Evolutionary conservation across 2,113 vertebrate genomes (phyloP).

Genomic region (Elanoides forficatus): DNA sequence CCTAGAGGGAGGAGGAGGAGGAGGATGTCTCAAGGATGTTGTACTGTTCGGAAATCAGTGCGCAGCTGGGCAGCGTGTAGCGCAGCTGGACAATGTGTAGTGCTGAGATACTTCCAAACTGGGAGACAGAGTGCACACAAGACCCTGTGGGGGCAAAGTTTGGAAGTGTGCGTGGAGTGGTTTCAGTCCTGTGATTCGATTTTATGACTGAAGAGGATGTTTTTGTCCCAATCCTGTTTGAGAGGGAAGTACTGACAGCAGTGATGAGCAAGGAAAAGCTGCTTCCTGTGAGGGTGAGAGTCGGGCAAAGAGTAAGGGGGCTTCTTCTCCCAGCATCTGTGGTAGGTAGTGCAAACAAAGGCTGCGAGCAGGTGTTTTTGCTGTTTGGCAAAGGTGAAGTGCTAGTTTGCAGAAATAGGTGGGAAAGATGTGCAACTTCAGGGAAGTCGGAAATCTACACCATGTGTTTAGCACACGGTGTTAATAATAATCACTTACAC

Average conservation of each 20-base stretch:
- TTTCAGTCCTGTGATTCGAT: not conserved
- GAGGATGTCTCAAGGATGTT: not conserved
- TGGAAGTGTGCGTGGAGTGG: not conserved
- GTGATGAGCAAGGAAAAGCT: not conserved
- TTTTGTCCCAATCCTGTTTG: rapidly evolving
- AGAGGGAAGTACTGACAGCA: not conserved
- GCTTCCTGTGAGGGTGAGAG: not conserved
- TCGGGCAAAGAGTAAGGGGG: too few species aligned
- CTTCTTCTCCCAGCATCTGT: not conserved
- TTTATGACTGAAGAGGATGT: not conserved
- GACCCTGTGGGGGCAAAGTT: rapidly evolving
- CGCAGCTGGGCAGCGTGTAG: rapidly evolving
- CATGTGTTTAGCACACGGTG: rapidly evolving
- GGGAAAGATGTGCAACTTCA: not conserved
- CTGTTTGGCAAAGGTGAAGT: not conserved
- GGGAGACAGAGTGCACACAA: rapidly evolving
- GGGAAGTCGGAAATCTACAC: not conserved
- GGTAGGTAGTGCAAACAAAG: not conserved
- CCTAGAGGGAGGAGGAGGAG: not conserved
- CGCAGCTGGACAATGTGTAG: rapidly evolving
- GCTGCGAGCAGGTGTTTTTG: rapidly evolving
- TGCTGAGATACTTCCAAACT: too few species aligned
- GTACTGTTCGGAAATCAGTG: rapidly evolving
- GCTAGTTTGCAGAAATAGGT: not conserved
- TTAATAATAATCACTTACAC: not conserved